Base-by-base conservation (phyloP, 2,113 vertebrate genomes). In the Falcunculus frontatus region DNA sequence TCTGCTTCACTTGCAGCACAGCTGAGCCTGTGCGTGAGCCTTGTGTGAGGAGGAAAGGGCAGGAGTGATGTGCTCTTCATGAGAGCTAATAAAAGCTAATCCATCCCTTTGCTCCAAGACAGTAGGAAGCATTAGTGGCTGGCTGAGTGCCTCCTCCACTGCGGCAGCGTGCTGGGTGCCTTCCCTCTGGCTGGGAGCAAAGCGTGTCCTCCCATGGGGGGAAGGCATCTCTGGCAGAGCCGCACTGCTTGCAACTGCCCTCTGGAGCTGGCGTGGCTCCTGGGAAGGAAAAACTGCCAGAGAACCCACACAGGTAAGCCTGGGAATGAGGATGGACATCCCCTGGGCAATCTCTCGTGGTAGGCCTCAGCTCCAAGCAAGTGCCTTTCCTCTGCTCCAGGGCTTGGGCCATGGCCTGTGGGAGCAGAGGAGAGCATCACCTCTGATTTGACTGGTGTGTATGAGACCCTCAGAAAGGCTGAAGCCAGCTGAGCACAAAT, bases 51-150 rank as follows among this genome's bases (percentile, higher is more conserved):
- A 89, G 65, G 74, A 87, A 84, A 93, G 92, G 82, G 85, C 96
- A 94, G 90, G 78, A 97, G 75, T 6, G 75, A 79, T 94, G 90
- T 73, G 92, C 67, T 94, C 67, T 86, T 76, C 9, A 1, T 29
- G 65, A 88, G 75, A 94, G 85, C 96, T 96, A 73, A 95, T 96
- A 95, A 97, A 96, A 95, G 95, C 94, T 95, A 93, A 96, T 95
- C 95, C 75, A 85, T 94, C 88, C 96, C 85, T 65, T 93, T 94
- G 75, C 95, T 97, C 57, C 53, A 19, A 94, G 95, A 94, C 78
- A 62, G 82, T 44, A 46, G 94, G 96, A 92, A 90, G 92, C 87
- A 91, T 94, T 91, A 94, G 94, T 0, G 23, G 62, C 92, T 95
- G 95, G 82, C 85, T 91, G 92, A 94, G 70, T 87, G 87, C 93